These are phyloP conservation scores for Sclerodermus sp. DNA, from an alignment of 2,888 invertebrate species.

Conservation along the genomic window DNA sequence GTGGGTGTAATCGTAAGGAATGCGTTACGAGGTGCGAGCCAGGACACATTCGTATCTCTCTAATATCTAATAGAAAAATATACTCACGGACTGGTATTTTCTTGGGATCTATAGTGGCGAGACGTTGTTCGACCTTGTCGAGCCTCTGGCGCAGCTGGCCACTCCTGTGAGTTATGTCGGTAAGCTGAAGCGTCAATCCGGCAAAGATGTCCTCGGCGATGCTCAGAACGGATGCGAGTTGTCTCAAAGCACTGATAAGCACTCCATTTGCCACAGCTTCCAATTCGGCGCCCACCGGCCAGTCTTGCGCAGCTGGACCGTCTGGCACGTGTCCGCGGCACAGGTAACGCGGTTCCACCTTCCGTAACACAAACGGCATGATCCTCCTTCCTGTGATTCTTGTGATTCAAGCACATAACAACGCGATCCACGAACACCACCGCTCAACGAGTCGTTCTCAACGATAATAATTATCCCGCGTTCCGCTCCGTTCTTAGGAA, in stretches of 20 bases:
- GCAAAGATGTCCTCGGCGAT: constrained; percentile 85
- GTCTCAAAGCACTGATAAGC: constrained; percentile 79
- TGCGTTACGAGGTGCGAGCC: no score
- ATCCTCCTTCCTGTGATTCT: constrained; percentile 6
- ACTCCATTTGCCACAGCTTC: constrained; percentile 87
- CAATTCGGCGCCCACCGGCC: constrained; percentile 79
- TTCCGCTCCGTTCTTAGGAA: no score
- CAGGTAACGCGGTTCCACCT: constrained; percentile 79
- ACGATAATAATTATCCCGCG: no score
- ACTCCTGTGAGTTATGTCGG: constrained; percentile 74
- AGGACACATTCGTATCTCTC: not conserved
- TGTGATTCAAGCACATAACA: no score
- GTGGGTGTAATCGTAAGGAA: no score
- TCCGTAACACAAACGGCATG: constrained; percentile 87
- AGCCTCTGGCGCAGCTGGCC: constrained; percentile 72
- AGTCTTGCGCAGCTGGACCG: constrained; percentile 79
- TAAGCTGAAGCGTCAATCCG: constrained; percentile 76
- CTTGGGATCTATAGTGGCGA: constrained; percentile 80
- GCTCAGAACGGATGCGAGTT: constrained; percentile 81
- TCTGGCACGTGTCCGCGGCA: constrained; percentile 75
- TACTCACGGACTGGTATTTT: constrained; percentile 94
- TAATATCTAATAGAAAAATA: constrained; percentile 4
- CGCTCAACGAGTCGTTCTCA: no score
- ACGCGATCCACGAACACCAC: no score
- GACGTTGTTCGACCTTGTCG: constrained; percentile 70